Percentiles rank a stretch among this genome's conserved stretches.
Evolutionary conservation across 2,888 invertebrate species (phyloP).

Genomic region (Agonum fuliginosum): DNA sequence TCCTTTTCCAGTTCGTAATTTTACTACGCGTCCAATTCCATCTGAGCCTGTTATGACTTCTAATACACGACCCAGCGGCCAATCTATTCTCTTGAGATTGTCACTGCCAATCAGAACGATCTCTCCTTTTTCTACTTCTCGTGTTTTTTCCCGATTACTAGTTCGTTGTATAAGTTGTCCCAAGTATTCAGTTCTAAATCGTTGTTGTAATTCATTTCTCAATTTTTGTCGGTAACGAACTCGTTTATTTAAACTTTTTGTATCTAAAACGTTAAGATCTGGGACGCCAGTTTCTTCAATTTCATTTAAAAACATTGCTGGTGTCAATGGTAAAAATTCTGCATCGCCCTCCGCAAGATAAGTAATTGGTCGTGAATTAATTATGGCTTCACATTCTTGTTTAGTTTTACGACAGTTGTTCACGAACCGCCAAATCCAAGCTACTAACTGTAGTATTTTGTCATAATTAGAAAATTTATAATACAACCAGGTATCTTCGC

Average conservation of each 20-base stretch:
- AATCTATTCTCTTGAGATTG: conserved; percentile 14
- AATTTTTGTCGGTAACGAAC: conserved; percentile 62
- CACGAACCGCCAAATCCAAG: too few species aligned
- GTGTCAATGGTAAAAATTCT: conserved; percentile 58
- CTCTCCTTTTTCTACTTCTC: not conserved
- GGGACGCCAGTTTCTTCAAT: conserved; percentile 61
- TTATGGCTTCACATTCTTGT: conserved; percentile 64
- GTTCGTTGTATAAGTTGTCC: conserved; percentile 48
- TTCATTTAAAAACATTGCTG: conserved; percentile 66
- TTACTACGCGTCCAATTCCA: not conserved
- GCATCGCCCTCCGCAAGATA: conserved; percentile 19
- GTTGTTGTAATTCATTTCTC: conserved; percentile 60
- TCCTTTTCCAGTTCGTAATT: conserved; percentile 6
- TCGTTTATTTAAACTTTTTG: conserved; percentile 55
- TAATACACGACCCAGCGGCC: not conserved
- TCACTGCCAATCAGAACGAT: conserved; percentile 1
- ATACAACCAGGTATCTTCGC: too few species aligned
- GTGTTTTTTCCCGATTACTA: not conserved
- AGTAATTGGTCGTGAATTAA: conserved; percentile 67
- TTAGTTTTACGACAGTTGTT: too few species aligned
- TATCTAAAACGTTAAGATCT: conserved; percentile 62
- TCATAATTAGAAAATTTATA: too few species aligned
- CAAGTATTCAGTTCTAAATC: conserved; percentile 64
- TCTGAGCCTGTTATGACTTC: conserved; percentile 17
- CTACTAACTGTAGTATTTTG: too few species aligned